A percentile compares a stretch with the other conserved stretches of the same genome.
phyloP scores from a whole-genome alignment of 2,888 invertebrate genomes.

The Drosophila tripunctata region DNA sequence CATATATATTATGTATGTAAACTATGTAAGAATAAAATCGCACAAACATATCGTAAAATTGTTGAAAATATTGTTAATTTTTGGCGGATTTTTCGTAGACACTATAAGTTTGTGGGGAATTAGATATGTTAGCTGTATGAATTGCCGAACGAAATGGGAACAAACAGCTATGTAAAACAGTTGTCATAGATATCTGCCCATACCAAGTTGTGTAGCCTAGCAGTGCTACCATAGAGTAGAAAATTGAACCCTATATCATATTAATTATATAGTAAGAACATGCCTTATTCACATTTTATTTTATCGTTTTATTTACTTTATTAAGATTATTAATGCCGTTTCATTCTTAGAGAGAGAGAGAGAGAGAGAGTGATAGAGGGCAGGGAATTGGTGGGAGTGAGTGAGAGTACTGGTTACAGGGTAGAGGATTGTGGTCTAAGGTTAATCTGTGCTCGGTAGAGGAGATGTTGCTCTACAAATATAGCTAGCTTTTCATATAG shows the following conservation, averaged over 20 bases:
- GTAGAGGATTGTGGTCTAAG: background rate
- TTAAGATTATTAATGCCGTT: conserved; percentile 47
- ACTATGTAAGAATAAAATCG: conserved; percentile 49
- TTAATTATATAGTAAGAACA: background rate
- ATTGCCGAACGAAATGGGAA: too few species aligned
- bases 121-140: too few species aligned
- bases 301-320: conserved; percentile 39
- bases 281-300: conserved; percentile 13
- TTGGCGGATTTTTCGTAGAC: background rate
- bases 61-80: background rate
- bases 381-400: too few species aligned
- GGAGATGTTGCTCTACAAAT: conserved; percentile 8
- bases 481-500: conserved; percentile 3
- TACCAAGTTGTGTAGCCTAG: too few species aligned
- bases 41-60: conserved; percentile 49
- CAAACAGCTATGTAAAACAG: too few species aligned
- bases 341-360: conserved; percentile 14
- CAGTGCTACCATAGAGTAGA: background rate
- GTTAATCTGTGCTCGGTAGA: too few species aligned
- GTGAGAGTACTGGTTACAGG: conserved; percentile 17
- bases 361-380: background rate
- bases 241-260: background rate
- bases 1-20: conserved; percentile 32
- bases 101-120: background rate
- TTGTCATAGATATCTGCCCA: too few species aligned